A percentile compares a stretch with the other conserved stretches of the same genome.
These are phyloP conservation scores for Nemopilema nomurai DNA, from an alignment of 30 jellyfish, hydroid and myxozoan species.

Conservation along the genomic window DNA sequence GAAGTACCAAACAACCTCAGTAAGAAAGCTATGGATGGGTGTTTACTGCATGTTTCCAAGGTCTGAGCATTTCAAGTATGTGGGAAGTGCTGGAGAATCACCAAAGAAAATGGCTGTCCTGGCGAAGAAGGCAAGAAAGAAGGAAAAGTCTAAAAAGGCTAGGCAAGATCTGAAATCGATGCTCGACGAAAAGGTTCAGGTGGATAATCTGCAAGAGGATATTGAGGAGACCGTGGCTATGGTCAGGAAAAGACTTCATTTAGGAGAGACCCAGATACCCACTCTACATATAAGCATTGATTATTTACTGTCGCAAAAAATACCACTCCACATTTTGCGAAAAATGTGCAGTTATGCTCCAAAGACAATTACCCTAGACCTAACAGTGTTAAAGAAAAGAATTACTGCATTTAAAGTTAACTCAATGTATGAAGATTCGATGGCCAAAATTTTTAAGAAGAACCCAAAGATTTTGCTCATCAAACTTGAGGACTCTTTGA, in stretches of 20 bases:
- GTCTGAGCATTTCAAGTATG: conserved; percentile 29
- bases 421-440: conserved; percentile 55
- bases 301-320: conserved; percentile 16
- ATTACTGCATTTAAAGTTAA: conserved; percentile 48
- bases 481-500: conserved; percentile 38
- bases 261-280: conserved; percentile 3
- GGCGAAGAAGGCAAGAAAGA: conserved; percentile 21
- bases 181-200: conserved; percentile 8
- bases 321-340: conserved; percentile 20
- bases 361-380: conserved; percentile 29
- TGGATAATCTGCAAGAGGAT: conserved; percentile 31
- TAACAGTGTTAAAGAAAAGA: conserved; percentile 25
- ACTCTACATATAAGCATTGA: conserved; percentile 24
- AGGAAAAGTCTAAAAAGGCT: background rate
- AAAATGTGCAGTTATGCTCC: conserved; percentile 48
- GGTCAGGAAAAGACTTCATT: conserved; percentile 38
- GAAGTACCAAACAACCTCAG: background rate
- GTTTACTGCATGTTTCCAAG: conserved; percentile 8
- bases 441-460: conserved; percentile 34
- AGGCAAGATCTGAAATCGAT: background rate
- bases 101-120: conserved; percentile 34
- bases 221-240: conserved; percentile 27
- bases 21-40: background rate
- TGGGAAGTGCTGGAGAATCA: conserved; percentile 16
- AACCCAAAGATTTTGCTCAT: conserved; percentile 29